These are phyloP conservation scores for Conger conger DNA, from an alignment of 2,113 vertebrate genomes.

Conservation along the genomic window DNA sequence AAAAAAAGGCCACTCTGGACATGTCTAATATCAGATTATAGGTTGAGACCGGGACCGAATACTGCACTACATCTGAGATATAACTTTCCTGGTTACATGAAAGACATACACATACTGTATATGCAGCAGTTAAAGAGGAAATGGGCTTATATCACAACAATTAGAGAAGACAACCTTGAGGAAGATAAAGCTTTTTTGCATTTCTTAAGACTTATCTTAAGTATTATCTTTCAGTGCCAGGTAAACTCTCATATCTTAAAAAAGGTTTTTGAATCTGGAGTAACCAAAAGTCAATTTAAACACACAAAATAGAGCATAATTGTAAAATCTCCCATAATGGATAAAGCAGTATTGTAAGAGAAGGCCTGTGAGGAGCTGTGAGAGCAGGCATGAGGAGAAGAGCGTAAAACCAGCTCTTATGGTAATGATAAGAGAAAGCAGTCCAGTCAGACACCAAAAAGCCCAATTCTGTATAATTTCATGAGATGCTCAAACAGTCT, in stretches of 20 bases:
- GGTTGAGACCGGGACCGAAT: no score
- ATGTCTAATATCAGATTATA: no score
- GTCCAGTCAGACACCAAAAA: no score
- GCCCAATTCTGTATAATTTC: no score
- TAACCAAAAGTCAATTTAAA: not conserved
- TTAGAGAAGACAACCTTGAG: not conserved
- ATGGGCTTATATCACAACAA: not conserved
- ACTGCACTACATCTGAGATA: no score
- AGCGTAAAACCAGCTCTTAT: not conserved
- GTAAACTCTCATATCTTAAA: not conserved
- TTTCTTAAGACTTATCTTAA: not conserved
- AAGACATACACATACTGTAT: no score
- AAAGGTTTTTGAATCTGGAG: not conserved
- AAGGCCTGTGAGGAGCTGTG: not conserved
- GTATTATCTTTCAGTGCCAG: not conserved
- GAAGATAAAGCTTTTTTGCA: not conserved
- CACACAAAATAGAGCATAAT: not conserved
- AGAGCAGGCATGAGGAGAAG: not conserved
- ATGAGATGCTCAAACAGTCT: not conserved
- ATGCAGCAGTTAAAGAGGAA: not conserved
- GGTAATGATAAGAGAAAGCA: not conserved
- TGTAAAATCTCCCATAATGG: not conserved
- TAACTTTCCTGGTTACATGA: no score
- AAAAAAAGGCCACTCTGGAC: no score
- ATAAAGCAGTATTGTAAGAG: not conserved